Evolutionary conservation across 2,888 invertebrate genomes (phyloP), one percentile per base, ranked within the genome.

Genomic region (Oxystoma pomonae): DNA sequence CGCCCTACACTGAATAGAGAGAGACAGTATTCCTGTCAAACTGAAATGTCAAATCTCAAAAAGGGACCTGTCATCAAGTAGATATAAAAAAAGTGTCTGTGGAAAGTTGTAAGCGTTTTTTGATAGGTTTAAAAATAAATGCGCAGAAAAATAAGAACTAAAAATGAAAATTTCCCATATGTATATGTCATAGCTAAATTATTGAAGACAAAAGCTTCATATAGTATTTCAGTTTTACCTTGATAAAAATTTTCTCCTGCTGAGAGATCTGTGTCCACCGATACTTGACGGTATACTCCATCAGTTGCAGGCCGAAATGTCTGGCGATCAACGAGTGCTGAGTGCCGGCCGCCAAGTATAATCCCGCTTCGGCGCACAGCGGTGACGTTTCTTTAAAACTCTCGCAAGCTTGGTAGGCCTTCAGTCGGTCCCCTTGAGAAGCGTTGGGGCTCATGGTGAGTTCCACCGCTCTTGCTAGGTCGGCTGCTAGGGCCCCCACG

Each of bases 211-310:
- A 12, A 18, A 22, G 1, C 18, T 35, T 50, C 3, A 21, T n/a
- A n/a, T n/a, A n/a, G n/a, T n/a, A n/a, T n/a, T n/a, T n/a, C 56
- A 59, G n/a, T n/a, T 66, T 73, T 77, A 87, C 87, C 84, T 96
- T 96, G 64, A 96, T 92, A 74, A 91, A 92, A 65, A 94, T 83
- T 80, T 96, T 96, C 74, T 96, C 94, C 61, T 89, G 88, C 72
- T 91, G 90, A 2, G 90, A 88, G 73, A 96, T 92, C 72, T 90
- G 90, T 65, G 92, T 92, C 97, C 96, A 97, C 65, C 92, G 86
- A 75, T 93, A 96, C 81, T 94, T 96, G 21, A 96, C 91, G 60
- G 92, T 92, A 75, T 96, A 91, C 77, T 97, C 96, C 86, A 98
- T 90, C 0, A 97, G 81, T 74, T 96, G 96, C 0, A 97, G 82